Conservation (phyloP, 2,797 vertebrate genomes). For the Carapus acus region DNA sequence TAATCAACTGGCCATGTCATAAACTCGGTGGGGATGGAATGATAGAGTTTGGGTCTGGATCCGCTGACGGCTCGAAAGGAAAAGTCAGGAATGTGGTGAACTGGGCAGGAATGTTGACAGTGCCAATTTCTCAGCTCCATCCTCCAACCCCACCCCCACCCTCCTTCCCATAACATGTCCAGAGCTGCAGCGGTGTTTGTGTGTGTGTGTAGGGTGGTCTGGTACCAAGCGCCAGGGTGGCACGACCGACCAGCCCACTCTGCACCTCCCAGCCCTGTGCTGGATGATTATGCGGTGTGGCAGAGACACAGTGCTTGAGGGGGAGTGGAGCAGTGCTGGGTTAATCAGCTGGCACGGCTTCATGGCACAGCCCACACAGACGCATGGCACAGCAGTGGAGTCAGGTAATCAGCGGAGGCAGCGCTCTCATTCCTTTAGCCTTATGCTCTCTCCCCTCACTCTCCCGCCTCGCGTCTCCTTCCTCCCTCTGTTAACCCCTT, state of each 20-base stretch:
- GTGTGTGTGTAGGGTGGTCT: slow-evolving; percentile 57
- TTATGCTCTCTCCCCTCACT: slow-evolving; percentile 25
- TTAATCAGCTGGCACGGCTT: slow-evolving; percentile 86
- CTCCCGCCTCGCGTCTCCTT: slow-evolving; percentile 7
- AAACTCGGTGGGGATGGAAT: slow-evolving; percentile 23
- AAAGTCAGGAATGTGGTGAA: slow-evolving; percentile 68
- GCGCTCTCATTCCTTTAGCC: slow-evolving; percentile 70
- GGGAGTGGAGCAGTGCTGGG: slow-evolving; percentile 68
- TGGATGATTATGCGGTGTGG: slow-evolving; percentile 65
- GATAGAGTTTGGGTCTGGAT: slow-evolving; percentile 23
- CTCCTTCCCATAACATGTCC: too few species aligned
- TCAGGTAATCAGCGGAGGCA: slow-evolving; percentile 83
- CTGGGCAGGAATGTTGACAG: slow-evolving; percentile 61
- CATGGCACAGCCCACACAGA: slow-evolving; percentile 86
- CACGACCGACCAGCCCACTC: slow-evolving; percentile 50
- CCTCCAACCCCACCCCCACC: slow-evolving; percentile 46
- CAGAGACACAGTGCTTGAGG: slow-evolving; percentile 67
- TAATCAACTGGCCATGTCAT: slow-evolving; percentile 39
- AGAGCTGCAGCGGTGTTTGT: slow-evolving; percentile 42
- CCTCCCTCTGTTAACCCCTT: neutral
- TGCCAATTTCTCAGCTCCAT: slow-evolving; percentile 61
- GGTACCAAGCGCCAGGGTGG: slow-evolving; percentile 64
- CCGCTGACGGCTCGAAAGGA: slow-evolving; percentile 47
- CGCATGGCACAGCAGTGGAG: slow-evolving; percentile 79
- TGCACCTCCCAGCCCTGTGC: slow-evolving; percentile 51